Evolutionary conservation across 2,888 invertebrate genomes (phyloP), one percentile per base, ranked within the genome.

Genomic region (Stenurella melanura): DNA sequence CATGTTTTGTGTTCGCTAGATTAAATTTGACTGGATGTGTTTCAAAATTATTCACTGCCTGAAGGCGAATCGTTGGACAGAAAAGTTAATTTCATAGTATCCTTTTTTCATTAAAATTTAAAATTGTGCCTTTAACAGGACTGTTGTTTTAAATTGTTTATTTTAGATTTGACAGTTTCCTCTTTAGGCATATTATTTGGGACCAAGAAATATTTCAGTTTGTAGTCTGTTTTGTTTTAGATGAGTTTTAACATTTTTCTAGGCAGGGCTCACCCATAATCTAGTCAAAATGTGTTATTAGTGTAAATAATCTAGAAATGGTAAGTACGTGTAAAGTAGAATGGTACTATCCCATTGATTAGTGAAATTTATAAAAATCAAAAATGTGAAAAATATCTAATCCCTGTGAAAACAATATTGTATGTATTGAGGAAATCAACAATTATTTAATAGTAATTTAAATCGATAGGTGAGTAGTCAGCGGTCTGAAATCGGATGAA

Each of bases 61-160:
- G 54, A 26, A 9, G 18, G 26, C 19, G 21, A 38, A 15, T 26
- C 21, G 50, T 30, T 30, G 63, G 54, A 30, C 18, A 54, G 67
- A 26, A 54, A 70, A 38, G 34, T 61, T 26, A 12, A 17, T 67
- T 75, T 56, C 19, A 50, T 42, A 26, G 63, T 57, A 57, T 58
- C 58, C 68, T 69, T 21, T 77, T 72, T 78, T 78, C 76, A 77
- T 77, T 77, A 79, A 81, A 82, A 83, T 82, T 82, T 84, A 81
- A 85, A 86, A 86, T 86, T 86, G 87, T 87, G 87, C 87, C 87
- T 87, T 87, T 86, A 77, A 81, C 82, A 83, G 85, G 84, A 85
- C 84, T 85, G 84, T 85, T 84, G 50, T 58, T 82, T 80, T 73
- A 69, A 75, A 69, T 72, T 74, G 66, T 80, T 56, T 12, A 26